Percentiles rank a stretch among this genome's conserved stretches.
phyloP scores from a whole-genome alignment of 2,113 vertebrate genomes.

The Sisor rabdophorus region DNA sequence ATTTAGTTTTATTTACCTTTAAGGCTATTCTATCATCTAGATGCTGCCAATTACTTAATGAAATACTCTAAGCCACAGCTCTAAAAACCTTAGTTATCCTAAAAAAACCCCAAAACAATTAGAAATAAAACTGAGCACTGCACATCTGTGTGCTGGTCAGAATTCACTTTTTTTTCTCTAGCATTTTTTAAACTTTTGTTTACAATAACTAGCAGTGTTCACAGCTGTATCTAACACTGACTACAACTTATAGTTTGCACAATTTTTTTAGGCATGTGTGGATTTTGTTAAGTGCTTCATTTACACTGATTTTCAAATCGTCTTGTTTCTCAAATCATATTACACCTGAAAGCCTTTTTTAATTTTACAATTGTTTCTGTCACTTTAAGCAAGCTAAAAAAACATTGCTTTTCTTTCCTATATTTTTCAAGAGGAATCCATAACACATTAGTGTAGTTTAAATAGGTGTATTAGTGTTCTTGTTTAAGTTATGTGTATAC shows the following conservation, averaged over 20 bases:
- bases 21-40: conserved; percentile 1
- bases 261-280: conserved; percentile 11
- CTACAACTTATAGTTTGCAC: neutral
- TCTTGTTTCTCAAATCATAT: conserved; percentile 26
- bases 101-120: too few species aligned
- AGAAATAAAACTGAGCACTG: neutral
- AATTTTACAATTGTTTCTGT: neutral
- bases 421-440: too few species aligned
- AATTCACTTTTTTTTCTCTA: neutral
- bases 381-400: neutral
- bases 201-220: neutral
- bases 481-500: too few species aligned
- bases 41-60: conserved; percentile 16
- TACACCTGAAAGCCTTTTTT: too few species aligned
- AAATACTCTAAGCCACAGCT: conserved; percentile 27
- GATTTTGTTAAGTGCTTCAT: neutral
- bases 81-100: conserved; percentile 13
- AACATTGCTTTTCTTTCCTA: too few species aligned
- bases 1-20: neutral
- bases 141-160: neutral
- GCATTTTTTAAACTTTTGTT: conserved; percentile 2
- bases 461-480: too few species aligned
- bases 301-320: conserved; percentile 12
- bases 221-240: neutral
- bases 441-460: too few species aligned